Evolutionary conservation across 2,888 invertebrate species (phyloP).

Genomic region (Parnassius glacialis): DNA sequence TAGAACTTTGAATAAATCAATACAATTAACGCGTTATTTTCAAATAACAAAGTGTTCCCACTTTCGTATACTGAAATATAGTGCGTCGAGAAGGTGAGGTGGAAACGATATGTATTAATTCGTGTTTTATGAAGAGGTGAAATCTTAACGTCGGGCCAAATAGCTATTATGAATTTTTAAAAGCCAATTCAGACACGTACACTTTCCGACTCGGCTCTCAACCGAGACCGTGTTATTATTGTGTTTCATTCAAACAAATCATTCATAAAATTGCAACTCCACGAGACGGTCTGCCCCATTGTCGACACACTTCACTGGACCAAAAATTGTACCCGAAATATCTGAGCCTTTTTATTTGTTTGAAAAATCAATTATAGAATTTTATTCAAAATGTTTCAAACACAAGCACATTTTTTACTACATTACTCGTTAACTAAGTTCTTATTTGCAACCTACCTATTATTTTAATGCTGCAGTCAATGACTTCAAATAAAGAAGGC

Average conservation of each 20-base stretch:
- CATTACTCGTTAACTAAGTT: too few relatives aligned
- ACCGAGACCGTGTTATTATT: slow-evolving; percentile 57
- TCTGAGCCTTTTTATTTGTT: too few relatives aligned
- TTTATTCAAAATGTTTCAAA: too few relatives aligned
- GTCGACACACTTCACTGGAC: slow-evolving; percentile 49
- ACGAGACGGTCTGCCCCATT: slow-evolving; percentile 48
- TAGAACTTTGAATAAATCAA: neutral
- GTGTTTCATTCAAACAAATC: slow-evolving; percentile 76
- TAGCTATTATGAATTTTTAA: slow-evolving; percentile 47
- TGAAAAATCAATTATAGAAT: too few relatives aligned
- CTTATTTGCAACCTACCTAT: too few relatives aligned
- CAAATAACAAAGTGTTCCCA: neutral
- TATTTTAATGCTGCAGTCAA: too few relatives aligned
- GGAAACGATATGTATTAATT: slow-evolving; percentile 45
- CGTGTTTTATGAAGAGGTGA: slow-evolving; percentile 60
- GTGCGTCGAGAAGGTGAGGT: too few relatives aligned
- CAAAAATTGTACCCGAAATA: slow-evolving; percentile 39
- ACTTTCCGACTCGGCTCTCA: slow-evolving; percentile 54
- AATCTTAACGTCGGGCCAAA: slow-evolving; percentile 49
- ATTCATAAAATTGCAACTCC: slow-evolving; percentile 78
- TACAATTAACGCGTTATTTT: neutral
- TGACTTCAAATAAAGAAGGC: too few relatives aligned
- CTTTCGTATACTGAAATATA: too few relatives aligned
- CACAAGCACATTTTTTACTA: too few relatives aligned
- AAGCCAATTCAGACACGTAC: slow-evolving; percentile 51